Percentiles rank a stretch among this genome's conserved stretches.
Evolutionary conservation across 1,140 invertebrate species (phyloP).

Genomic region (Caerostris extrusa): DNA sequence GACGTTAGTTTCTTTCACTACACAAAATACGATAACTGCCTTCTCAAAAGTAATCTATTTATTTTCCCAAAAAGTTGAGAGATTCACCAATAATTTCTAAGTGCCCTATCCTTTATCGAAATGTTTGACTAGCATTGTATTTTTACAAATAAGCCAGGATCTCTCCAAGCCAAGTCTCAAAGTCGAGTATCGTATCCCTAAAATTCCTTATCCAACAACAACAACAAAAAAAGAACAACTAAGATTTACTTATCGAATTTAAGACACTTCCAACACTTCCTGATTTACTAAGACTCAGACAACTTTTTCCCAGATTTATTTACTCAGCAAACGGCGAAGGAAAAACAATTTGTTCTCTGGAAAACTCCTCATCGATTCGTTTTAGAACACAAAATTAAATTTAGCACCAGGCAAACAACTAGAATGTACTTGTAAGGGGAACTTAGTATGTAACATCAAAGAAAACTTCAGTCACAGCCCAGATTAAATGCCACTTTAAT

Average conservation of each 20-base stretch:
- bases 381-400: constrained; percentile 66
- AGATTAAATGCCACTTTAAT: constrained; percentile 72
- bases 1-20: too few species aligned
- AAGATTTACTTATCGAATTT: constrained; percentile 61
- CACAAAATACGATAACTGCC: not conserved
- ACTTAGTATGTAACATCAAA: not conserved
- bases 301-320: constrained; percentile 60
- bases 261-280: constrained; percentile 49
- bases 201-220: not conserved
- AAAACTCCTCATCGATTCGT: constrained; percentile 50
- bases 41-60: not conserved
- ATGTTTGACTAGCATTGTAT: not conserved
- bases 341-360: constrained; percentile 39
- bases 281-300: constrained; percentile 38
- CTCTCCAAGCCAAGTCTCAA: not conserved
- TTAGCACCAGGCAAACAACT: constrained; percentile 40
- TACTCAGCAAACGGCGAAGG: constrained; percentile 34
- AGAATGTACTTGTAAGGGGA: not conserved
- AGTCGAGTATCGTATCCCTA: not conserved
- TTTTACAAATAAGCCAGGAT: not conserved
- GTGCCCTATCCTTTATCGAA: not conserved
- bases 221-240: not conserved
- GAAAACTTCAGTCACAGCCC: constrained; percentile 40
- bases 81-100: not conserved
- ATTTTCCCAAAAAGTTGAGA: not conserved